phyloP scores from a whole-genome alignment of 1,140 invertebrate species.

The Drosophila carrolli region DNA sequence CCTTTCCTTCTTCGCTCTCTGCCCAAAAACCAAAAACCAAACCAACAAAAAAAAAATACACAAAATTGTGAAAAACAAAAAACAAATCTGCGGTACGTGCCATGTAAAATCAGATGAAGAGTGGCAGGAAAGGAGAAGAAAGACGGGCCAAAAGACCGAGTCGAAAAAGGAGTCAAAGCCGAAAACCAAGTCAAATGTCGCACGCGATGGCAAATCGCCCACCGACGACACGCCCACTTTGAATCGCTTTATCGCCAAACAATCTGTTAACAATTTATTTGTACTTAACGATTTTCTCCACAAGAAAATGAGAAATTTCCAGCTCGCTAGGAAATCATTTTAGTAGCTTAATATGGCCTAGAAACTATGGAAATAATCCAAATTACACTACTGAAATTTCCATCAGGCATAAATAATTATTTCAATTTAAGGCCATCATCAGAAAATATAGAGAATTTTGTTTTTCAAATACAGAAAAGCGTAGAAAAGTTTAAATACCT shows the following conservation, averaged over 20 bases:
- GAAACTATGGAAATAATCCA: too few relatives aligned
- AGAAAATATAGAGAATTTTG: too few relatives aligned
- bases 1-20: conserved; percentile 50
- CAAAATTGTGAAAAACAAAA: conserved; percentile 16
- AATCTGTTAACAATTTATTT: conserved; percentile 20
- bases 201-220: conserved; percentile 34
- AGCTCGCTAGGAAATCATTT: too few relatives aligned
- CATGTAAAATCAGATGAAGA: conserved; percentile 51
- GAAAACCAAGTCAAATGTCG: conserved; percentile 31
- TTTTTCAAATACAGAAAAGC: background rate
- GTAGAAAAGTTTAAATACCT: background rate
- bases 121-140: conserved; percentile 5
- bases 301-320: background rate
- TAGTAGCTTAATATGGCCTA: too few relatives aligned
- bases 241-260: conserved; percentile 13
- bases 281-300: background rate
- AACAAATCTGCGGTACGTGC: conserved; percentile 69
- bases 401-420: background rate
- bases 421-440: too few relatives aligned
- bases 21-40: conserved; percentile 24
- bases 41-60: conserved; percentile 32
- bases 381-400: too few relatives aligned
- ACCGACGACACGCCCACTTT: conserved; percentile 15
- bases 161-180: conserved; percentile 1
- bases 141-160: background rate